Conservation (phyloP, 2,888 invertebrate species). For the Polydesmus complanatus region DNA sequence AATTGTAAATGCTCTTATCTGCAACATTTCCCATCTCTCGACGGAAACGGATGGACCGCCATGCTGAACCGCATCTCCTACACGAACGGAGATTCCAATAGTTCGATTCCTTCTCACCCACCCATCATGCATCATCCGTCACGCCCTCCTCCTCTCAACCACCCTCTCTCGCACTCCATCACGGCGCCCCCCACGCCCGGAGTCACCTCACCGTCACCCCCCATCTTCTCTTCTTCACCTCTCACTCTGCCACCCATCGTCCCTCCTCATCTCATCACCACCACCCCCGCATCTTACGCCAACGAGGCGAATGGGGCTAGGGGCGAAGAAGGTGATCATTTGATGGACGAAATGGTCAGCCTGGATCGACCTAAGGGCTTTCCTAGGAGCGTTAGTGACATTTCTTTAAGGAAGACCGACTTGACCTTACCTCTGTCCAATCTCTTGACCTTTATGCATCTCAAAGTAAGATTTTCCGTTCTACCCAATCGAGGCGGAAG, state of each 20-base stretch:
- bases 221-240: too few relatives aligned
- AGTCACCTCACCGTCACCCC: too few relatives aligned
- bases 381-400: slow-evolving; percentile 31
- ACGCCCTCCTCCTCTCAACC: background rate
- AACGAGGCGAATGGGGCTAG: background rate
- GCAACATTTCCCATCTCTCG: too few relatives aligned
- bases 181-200: background rate
- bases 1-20: too few relatives aligned
- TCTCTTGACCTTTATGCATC: slow-evolving; percentile 32
- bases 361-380: slow-evolving; percentile 17
- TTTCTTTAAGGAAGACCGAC: slow-evolving; percentile 29
- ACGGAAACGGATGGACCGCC: too few relatives aligned
- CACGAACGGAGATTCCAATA: too few relatives aligned
- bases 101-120: background rate
- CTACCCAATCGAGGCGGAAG: too few relatives aligned
- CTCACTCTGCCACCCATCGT: background rate
- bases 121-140: background rate
- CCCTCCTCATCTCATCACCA: background rate
- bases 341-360: slow-evolving; percentile 20
- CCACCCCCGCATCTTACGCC: background rate
- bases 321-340: slow-evolving; percentile 5
- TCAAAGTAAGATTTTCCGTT: slow-evolving; percentile 32
- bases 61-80: too few relatives aligned
- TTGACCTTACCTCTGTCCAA: slow-evolving; percentile 31
- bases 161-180: background rate